Base-by-base conservation (phyloP, 2,113 vertebrate genomes). In the Lates calcarifer region DNA sequence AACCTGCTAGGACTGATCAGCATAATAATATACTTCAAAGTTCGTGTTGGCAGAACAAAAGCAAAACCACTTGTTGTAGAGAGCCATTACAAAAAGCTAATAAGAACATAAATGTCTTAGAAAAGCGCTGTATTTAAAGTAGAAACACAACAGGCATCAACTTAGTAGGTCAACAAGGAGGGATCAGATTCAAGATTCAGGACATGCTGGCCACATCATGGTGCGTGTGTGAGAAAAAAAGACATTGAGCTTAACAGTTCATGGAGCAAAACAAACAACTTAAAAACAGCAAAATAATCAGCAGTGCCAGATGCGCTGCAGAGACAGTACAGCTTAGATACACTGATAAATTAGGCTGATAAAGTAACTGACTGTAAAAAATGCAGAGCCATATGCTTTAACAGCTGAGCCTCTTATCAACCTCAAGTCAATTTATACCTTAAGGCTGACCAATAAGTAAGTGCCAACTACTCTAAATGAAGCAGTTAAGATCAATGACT, bases 381-480 rank as follows among this genome's bases (percentile, higher is more conserved):
- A 74, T 56, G 33, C 49, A 75, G 67, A 57, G 43, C 66, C 28
- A 60, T 39, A 35, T 64, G 74, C 39, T 61, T 60, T 41, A 56
- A 58, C 66, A 87, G 35, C 61, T 79, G 31, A 87, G 39, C 47
- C 12, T 20, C 17, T 73, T 73, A 60, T 82, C 69, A 75, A 69
- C 68, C 58, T 70, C 17, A 31, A 64, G 47, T 74, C 55, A 62
- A 39, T 78, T 53, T 62, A 67, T 41, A 51, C 64, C 45, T 62
- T 43, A 6, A 83, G 69, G 62, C 18, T 70, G 63, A 70, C 45
- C 43, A 26, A 67, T 11, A 53, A 79, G 5, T 58, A 37, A 45
- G 22, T 68, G 31, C 35, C 24, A 64, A 1, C 43, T 45, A 3
- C 56, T 69, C 45, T 68, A 84, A 72, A 72, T 49, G 63, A 82